Percentiles rank a stretch among this genome's conserved stretches.
Conservation (phyloP, 2,888 invertebrate species). For the Mellilla xanthometata region DNA sequence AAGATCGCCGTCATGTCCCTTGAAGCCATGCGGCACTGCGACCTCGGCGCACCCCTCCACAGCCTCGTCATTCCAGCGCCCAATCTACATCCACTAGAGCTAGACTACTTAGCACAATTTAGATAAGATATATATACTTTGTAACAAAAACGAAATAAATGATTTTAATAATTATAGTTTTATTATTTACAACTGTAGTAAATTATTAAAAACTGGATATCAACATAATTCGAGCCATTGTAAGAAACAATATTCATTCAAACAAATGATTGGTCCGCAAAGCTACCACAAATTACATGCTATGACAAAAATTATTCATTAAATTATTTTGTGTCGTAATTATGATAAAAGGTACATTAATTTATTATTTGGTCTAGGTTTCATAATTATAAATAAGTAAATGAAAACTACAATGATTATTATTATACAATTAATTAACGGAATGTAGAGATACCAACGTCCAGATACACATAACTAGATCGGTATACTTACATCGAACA, state of each 20-base stretch:
- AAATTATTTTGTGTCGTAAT: conserved; percentile 66
- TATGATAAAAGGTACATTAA: conserved; percentile 81
- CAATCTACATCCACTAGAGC: conserved; percentile 94
- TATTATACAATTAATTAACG: conserved; percentile 79
- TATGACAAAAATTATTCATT: conserved; percentile 59
- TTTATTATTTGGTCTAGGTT: conserved; percentile 83
- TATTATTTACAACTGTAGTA: conserved; percentile 78
- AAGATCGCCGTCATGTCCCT: conserved; percentile 89
- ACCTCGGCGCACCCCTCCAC: conserved; percentile 96
- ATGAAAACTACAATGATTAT: conserved; percentile 69
- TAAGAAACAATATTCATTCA: conserved; percentile 67
- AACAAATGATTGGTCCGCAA: conserved; percentile 75
- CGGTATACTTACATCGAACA: conserved; percentile 65
- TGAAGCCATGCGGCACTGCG: conserved; percentile 85
- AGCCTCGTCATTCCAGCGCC: conserved; percentile 94
- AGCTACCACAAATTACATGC: conserved; percentile 75
- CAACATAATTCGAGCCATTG: conserved; percentile 69
- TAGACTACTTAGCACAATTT: conserved; percentile 91
- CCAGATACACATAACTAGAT: conserved; percentile 55
- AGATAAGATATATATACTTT: conserved; percentile 42
- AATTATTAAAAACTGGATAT: conserved; percentile 59
- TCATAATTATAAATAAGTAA: conserved; percentile 69
- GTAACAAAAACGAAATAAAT: conserved; percentile 48
- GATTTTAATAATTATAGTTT: conserved; percentile 71
- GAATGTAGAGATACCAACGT: conserved; percentile 79